phyloP scores from a whole-genome alignment of 2,113 vertebrate genomes.

The Chinchilla lanigera region DNA sequence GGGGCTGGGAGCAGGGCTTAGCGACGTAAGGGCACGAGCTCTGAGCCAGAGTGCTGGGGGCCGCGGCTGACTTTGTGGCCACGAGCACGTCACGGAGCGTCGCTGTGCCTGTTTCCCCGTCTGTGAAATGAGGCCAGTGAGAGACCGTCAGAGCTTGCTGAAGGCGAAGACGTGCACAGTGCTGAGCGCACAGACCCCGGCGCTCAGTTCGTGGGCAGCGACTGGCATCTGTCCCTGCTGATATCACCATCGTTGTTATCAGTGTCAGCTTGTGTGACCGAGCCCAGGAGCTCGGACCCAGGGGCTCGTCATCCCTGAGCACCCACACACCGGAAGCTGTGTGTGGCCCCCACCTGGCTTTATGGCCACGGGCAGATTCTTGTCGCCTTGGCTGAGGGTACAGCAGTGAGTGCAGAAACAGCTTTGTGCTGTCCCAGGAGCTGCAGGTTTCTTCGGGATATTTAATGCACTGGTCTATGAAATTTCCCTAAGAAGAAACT shows the following conservation, averaged over 20 bases:
- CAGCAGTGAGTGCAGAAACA: neutral
- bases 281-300: neutral
- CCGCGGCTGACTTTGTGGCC: neutral
- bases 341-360: neutral
- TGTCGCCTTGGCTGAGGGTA: neutral
- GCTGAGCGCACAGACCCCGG: neutral
- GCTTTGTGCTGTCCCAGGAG: neutral
- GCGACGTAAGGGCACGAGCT: neutral
- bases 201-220: rapidly evolving
- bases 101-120: neutral
- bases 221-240: rapidly evolving
- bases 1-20: neutral
- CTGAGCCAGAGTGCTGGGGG: neutral
- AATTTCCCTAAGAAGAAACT: neutral
- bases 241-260: rapidly evolving
- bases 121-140: neutral
- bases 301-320: neutral
- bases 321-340: neutral
- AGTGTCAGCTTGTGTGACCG: neutral
- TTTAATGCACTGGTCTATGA: neutral
- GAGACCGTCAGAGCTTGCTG: neutral
- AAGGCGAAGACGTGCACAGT: no score
- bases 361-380: neutral
- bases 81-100: neutral
- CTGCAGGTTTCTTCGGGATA: neutral